Conservation (phyloP, 1,140 invertebrate genomes). For the Zaprionus tsacasi region DNA sequence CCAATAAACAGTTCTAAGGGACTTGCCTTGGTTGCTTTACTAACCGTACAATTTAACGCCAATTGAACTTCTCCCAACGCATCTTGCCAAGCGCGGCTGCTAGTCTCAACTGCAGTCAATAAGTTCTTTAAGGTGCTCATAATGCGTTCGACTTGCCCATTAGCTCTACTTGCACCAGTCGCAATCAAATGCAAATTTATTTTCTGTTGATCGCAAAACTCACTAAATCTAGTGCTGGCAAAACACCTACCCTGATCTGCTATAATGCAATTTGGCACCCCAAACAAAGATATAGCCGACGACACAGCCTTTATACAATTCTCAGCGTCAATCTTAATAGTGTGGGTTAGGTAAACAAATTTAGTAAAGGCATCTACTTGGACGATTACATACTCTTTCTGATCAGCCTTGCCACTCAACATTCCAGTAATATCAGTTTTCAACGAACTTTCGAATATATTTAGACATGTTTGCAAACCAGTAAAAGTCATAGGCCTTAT, state of each 20-base stretch:
- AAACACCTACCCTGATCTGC: background rate
- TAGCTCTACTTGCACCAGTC: background rate
- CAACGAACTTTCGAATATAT: constrained; percentile 18
- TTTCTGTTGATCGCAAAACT: background rate
- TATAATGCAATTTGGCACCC: background rate
- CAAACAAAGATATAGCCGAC: constrained; percentile 2
- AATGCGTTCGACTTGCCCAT: constrained; percentile 7
- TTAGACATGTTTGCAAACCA: constrained; percentile 22
- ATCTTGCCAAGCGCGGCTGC: constrained; percentile 4
- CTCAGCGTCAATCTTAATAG: constrained; percentile 8
- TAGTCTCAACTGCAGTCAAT: constrained; percentile 12
- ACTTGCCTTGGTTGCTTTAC: background rate
- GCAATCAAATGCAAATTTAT: background rate
- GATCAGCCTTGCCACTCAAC: background rate
- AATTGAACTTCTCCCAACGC: background rate
- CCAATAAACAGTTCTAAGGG: background rate
- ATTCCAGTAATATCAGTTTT: constrained; percentile 48
- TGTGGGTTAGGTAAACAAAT: constrained; percentile 8
- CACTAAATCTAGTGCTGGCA: background rate
- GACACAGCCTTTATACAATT: constrained; percentile 9
- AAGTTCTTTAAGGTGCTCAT: constrained; percentile 17
- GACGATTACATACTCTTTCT: background rate
- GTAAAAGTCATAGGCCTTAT: constrained; percentile 27
- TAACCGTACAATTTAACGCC: background rate
- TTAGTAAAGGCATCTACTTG: background rate